Percentiles rank a stretch among this genome's conserved stretches.
phyloP scores from a whole-genome alignment of 1,140 invertebrate species.

The Drosophila hydei region DNA sequence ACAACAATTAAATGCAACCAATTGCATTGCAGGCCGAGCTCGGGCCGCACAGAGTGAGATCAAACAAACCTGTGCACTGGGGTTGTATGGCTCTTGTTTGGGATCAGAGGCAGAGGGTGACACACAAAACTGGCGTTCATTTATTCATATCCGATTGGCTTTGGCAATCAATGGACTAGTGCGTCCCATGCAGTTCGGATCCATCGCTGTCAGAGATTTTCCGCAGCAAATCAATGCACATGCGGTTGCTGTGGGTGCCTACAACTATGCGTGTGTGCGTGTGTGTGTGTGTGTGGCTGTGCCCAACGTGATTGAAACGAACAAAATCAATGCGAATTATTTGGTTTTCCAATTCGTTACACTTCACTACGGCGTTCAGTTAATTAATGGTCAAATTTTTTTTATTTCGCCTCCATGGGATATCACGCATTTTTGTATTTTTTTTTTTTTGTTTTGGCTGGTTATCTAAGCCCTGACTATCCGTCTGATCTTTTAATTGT shows the following conservation, averaged over 20 bases:
- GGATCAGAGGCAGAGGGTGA: conserved; percentile 37
- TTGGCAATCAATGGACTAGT: conserved; percentile 76
- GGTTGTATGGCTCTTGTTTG: conserved; percentile 7
- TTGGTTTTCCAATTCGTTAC: conserved; percentile 82
- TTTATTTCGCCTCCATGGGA: conserved; percentile 19
- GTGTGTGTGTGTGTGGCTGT: conserved; percentile 17
- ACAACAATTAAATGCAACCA: conserved; percentile 76
- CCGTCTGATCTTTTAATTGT: conserved; percentile 55
- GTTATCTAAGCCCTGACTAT: not conserved
- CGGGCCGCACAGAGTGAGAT: not conserved
- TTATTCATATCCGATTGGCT: conserved; percentile 80
- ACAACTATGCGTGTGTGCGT: conserved; percentile 3
- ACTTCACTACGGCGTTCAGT: conserved; percentile 58
- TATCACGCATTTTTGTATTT: conserved; percentile 25
- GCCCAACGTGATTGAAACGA: conserved; percentile 59
- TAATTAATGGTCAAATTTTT: conserved; percentile 65
- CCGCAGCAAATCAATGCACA: conserved; percentile 70
- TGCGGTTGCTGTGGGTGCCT: conserved; percentile 52
- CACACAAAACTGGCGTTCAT: conserved; percentile 55
- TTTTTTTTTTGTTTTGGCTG: conserved; percentile 11
- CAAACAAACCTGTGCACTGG: conserved; percentile 23
- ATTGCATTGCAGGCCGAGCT: conserved; percentile 41
- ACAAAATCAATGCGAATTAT: conserved; percentile 80
- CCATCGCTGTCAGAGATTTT: conserved; percentile 58
- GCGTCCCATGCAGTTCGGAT: conserved; percentile 27